Percentiles rank a stretch among this genome's conserved stretches.
Evolutionary conservation across 2,888 invertebrate genomes (phyloP).

Genomic region (Cryptophagus acutangulus): DNA sequence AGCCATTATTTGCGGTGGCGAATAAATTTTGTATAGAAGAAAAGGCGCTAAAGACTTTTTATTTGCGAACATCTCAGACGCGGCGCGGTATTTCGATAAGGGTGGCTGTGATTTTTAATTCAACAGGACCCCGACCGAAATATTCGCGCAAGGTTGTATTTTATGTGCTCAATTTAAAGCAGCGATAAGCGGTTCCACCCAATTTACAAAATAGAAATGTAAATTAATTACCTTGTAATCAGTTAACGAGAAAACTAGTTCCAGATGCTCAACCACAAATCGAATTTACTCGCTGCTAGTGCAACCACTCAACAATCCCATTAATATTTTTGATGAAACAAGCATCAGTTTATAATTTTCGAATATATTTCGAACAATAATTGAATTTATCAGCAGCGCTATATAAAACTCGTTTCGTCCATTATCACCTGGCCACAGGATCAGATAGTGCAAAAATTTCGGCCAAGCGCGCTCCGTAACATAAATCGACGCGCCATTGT

Average conservation of each 20-base stretch:
- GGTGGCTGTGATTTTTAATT: slow-evolving; percentile 7
- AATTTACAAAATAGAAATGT: slow-evolving; percentile 31
- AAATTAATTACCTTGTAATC: slow-evolving; percentile 32
- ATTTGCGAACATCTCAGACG: not conserved
- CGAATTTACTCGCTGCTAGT: not conserved
- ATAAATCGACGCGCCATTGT: slow-evolving; percentile 26
- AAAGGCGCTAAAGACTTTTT: slow-evolving; percentile 8
- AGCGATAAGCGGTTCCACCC: slow-evolving; percentile 20
- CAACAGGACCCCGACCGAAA: slow-evolving; percentile 1
- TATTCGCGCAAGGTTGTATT: not conserved
- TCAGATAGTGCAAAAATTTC: too few species aligned
- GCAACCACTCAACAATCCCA: slow-evolving; percentile 2
- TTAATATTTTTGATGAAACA: slow-evolving; percentile 4
- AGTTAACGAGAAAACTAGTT: slow-evolving; percentile 15
- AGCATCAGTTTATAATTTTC: not conserved
- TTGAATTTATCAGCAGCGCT: too few species aligned
- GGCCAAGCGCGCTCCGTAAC: too few species aligned
- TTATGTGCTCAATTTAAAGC: slow-evolving; percentile 2
- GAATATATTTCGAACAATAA: too few species aligned
- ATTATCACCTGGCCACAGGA: too few species aligned
- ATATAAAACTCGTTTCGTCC: too few species aligned
- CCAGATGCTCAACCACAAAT: not conserved
- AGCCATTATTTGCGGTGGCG: slow-evolving; percentile 13
- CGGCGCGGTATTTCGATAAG: not conserved
- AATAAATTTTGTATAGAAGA: slow-evolving; percentile 18